phyloP scores from a whole-genome alignment of 2,113 vertebrate genomes.

The Lampris incognitus region DNA sequence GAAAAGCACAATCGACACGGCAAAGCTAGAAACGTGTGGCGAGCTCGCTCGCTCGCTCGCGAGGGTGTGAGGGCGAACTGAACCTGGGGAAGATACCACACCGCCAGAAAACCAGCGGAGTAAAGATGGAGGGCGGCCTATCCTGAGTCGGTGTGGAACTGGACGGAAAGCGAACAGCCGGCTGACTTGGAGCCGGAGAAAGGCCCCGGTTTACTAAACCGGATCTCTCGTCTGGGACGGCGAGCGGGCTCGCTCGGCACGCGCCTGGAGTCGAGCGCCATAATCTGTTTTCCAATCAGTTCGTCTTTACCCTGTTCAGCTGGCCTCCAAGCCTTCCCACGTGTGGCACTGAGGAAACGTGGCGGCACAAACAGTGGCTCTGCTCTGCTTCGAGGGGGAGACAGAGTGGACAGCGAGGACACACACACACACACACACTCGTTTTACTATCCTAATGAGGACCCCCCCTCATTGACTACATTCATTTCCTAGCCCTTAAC shows the following conservation, averaged over 20 bases:
- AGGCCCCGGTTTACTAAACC: slow-evolving; percentile 38
- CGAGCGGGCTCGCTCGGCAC: slow-evolving; percentile 42
- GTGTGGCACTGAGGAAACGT: slow-evolving; percentile 52
- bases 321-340: slow-evolving; percentile 61
- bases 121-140: too few species aligned
- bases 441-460: too few species aligned
- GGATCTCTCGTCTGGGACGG: slow-evolving; percentile 41
- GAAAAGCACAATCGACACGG: too few species aligned
- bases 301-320: slow-evolving; percentile 60
- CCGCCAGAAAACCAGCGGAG: too few species aligned
- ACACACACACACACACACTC: too few species aligned
- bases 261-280: slow-evolving; percentile 43
- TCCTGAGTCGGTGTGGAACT: too few species aligned
- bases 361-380: slow-evolving; percentile 28
- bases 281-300: slow-evolving; percentile 46
- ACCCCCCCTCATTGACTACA: too few species aligned
- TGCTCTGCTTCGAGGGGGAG: slow-evolving; percentile 42
- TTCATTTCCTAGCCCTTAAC: too few species aligned
- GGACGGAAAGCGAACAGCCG: neutral
- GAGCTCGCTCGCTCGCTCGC: too few species aligned
- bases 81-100: too few species aligned
- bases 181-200: slow-evolving; percentile 18
- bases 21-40: too few species aligned
- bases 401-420: slow-evolving; percentile 53
- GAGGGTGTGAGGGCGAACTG: too few species aligned